A percentile compares a stretch with the other conserved stretches of the same genome.
These are phyloP conservation scores for Columba livia DNA, from an alignment of 2,113 vertebrate genomes.

Conservation along the genomic window DNA sequence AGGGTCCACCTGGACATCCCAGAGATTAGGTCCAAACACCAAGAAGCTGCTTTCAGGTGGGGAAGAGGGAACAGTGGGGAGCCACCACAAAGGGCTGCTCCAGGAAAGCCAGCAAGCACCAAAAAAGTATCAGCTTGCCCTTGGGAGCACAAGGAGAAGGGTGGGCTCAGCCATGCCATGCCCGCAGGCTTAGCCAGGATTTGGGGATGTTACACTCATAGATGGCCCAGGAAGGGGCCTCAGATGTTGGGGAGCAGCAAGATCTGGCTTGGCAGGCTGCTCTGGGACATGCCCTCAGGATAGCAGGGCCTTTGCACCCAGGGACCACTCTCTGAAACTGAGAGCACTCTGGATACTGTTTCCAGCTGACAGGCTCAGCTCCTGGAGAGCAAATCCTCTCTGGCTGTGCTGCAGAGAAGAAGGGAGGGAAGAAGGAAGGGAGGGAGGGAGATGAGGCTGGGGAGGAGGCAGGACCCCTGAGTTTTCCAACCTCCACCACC, in stretches of 20 bases:
- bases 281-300: neutral
- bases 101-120: neutral
- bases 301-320: neutral
- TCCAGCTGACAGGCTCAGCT: neutral
- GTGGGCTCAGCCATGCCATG: neutral
- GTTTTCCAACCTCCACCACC: neutral
- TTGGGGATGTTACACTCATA: neutral
- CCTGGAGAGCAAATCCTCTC: neutral
- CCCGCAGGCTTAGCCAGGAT: fast-evolving
- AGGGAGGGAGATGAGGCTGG: neutral
- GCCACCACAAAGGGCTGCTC: neutral
- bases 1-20: neutral
- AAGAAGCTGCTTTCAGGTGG: neutral
- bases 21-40: neutral
- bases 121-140: neutral
- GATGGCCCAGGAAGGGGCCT: neutral
- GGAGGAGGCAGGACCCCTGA: neutral
- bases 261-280: neutral
- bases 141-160: neutral
- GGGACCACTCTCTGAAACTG: neutral
- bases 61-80: neutral
- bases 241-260: neutral
- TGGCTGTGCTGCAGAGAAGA: neutral
- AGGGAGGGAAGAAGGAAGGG: neutral
- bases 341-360: constrained; percentile 14